Percentiles rank a stretch among this genome's conserved stretches.
Conservation (phyloP, 2,113 vertebrate species). For the Dunckerocampus dactyliophorus region DNA sequence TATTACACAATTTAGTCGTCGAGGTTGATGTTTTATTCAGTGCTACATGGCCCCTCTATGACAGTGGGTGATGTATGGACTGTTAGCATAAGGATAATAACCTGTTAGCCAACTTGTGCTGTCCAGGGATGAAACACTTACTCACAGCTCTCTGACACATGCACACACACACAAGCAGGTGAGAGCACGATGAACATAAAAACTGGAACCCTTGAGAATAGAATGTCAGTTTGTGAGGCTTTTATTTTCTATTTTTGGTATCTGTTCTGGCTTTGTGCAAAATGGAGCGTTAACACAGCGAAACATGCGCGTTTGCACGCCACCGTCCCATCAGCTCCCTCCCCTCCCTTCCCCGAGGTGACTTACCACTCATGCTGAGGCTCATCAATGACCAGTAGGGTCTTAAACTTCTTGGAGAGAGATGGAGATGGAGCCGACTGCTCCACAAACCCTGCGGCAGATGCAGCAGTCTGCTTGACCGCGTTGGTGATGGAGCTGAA, state of each 20-base stretch:
- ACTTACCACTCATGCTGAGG: slow-evolving; percentile 91
- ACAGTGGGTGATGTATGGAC: slow-evolving; percentile 27
- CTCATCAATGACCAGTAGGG: slow-evolving; percentile 91
- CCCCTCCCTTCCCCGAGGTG: slow-evolving; percentile 9
- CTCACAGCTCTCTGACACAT: slow-evolving; percentile 9
- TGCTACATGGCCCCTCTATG: slow-evolving; percentile 17
- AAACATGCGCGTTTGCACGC: neutral
- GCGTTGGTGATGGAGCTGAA: slow-evolving; percentile 91
- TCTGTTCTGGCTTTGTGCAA: slow-evolving; percentile 17
- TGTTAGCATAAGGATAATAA: slow-evolving; percentile 26
- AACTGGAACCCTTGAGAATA: slow-evolving; percentile 28
- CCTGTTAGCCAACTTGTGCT: slow-evolving; percentile 21
- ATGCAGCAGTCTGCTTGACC: slow-evolving; percentile 91
- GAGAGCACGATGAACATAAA: slow-evolving; percentile 10
- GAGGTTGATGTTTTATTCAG: slow-evolving; percentile 39
- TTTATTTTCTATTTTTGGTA: slow-evolving; percentile 48
- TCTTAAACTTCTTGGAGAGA: slow-evolving; percentile 82
- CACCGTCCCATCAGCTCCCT: neutral
- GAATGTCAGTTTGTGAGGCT: slow-evolving; percentile 26
- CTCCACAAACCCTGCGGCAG: slow-evolving; percentile 80
- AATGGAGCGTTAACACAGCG: neutral
- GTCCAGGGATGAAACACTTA: slow-evolving; percentile 28
- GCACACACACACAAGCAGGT: slow-evolving; percentile 22
- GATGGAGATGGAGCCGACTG: slow-evolving; percentile 63
- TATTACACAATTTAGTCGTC: slow-evolving; percentile 17